Conservation (phyloP, 2,113 vertebrate species). For the Callaeas wilsoni region DNA sequence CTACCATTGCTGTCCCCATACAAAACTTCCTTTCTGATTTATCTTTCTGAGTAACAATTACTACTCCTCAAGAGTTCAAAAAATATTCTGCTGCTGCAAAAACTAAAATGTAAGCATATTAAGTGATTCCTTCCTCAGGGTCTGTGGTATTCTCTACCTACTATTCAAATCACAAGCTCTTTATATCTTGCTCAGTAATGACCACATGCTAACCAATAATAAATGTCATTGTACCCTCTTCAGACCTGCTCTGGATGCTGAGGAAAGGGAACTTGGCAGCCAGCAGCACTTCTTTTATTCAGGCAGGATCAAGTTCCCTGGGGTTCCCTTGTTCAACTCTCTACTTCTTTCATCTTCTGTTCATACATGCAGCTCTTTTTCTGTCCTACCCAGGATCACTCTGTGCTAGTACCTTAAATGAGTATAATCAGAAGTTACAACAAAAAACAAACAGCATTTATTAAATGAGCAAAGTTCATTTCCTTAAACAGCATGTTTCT, state of each 20-base stretch:
- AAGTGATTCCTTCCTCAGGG: neutral
- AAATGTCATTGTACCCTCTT: neutral
- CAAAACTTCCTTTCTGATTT: neutral
- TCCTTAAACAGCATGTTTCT: neutral
- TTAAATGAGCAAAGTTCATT: conserved; percentile 18
- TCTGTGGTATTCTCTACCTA: neutral
- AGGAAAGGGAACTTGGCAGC: neutral
- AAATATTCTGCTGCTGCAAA: neutral
- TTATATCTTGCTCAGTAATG: neutral
- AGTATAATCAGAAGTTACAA: neutral
- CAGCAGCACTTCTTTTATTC: neutral
- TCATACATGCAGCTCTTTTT: neutral
- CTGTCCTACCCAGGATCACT: neutral
- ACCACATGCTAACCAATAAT: neutral
- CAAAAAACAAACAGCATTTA: neutral
- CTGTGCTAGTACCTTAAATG: neutral
- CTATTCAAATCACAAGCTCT: neutral
- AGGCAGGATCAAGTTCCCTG: neutral
- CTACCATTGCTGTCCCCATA: neutral
- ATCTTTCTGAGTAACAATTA: neutral
- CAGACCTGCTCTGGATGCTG: neutral
- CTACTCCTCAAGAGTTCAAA: neutral
- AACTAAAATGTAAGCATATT: neutral
- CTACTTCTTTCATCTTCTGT: neutral
- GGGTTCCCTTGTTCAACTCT: neutral